Conservation (phyloP, 2,113 vertebrate species). For the Lagopus leucura region DNA sequence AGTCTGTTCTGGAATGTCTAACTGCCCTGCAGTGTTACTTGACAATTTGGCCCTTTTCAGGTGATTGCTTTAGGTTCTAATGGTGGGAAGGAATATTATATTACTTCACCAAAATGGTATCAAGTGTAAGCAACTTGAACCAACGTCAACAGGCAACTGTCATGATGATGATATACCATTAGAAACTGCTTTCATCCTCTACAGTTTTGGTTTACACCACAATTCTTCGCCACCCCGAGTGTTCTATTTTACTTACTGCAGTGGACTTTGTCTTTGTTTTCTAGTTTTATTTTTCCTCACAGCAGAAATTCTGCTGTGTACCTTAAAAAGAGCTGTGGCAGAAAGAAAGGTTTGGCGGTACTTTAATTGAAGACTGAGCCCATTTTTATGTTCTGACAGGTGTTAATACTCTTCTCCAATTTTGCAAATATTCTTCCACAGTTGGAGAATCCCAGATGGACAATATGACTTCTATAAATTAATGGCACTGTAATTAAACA, state of each 20-base stretch:
- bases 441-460: constrained; percentile 26
- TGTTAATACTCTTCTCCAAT: constrained; percentile 24
- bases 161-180: background rate
- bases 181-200: background rate
- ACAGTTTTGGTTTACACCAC: background rate
- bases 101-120: background rate
- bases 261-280: background rate
- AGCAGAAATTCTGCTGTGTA: background rate
- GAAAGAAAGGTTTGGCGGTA: background rate
- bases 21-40: background rate
- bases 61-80: background rate
- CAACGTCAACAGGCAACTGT: background rate
- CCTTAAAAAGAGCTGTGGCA: background rate
- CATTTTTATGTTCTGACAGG: constrained; percentile 36
- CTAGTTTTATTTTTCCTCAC: background rate
- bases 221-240: background rate
- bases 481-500: constrained; percentile 21
- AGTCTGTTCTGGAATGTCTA: background rate
- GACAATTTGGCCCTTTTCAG: background rate
- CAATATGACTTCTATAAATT: constrained; percentile 24
- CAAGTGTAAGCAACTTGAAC: background rate
- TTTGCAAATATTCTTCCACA: constrained; percentile 3
- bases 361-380: constrained; percentile 45
- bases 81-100: background rate
- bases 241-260: background rate